A percentile compares a stretch with the other conserved stretches of the same genome.
Evolutionary conservation across 2,113 vertebrate genomes (phyloP).

Genomic region (Catharus minimus): DNA sequence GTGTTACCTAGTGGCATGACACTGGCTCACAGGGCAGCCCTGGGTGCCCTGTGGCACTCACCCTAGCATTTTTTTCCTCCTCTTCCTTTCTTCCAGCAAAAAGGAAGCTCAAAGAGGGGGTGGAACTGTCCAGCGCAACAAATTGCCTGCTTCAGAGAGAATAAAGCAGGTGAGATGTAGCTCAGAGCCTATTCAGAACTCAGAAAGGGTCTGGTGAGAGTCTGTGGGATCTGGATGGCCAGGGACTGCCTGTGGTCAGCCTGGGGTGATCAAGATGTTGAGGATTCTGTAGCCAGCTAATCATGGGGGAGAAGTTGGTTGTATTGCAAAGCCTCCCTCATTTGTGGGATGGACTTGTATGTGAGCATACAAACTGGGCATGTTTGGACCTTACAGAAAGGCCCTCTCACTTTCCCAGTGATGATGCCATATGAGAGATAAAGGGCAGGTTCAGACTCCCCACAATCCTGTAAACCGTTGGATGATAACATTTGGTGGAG

Average conservation of each 20-base stretch:
- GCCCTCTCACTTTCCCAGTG: background rate
- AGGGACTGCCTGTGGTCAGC: background rate
- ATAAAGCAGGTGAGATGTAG: constrained; percentile 23
- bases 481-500: background rate
- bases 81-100: constrained; percentile 46
- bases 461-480: background rate
- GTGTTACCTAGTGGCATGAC: background rate
- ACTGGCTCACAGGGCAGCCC: background rate
- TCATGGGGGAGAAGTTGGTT: background rate
- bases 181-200: background rate
- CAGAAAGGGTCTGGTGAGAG: background rate
- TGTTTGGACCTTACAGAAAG: background rate
- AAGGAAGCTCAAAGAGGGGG: constrained; percentile 56
- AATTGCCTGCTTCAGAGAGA: background rate
- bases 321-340: background rate
- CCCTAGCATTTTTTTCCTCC: background rate
- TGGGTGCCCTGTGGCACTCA: background rate
- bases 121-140: constrained; percentile 24
- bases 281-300: background rate
- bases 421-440: background rate
- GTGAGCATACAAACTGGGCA: background rate
- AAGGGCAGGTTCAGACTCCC: background rate
- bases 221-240: background rate
- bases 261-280: background rate
- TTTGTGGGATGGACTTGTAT: background rate